phyloP scores from a whole-genome alignment of 2,888 invertebrate genomes.

The Acanthoscelides obtectus region DNA sequence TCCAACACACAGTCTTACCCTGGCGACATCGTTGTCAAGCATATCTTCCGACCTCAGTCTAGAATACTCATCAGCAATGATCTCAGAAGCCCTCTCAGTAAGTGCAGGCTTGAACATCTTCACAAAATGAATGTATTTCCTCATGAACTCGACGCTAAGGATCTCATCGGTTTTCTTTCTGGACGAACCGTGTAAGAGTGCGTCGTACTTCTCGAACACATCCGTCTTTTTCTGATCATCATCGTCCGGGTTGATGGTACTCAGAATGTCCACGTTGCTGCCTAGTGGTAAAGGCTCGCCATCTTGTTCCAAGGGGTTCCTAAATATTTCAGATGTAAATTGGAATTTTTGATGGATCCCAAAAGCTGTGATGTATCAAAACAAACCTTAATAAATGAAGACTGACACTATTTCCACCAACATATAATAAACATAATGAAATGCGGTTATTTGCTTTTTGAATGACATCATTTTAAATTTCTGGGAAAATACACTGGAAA shows the following conservation, averaged over 20 bases:
- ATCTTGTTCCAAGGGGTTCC: conserved; percentile 89
- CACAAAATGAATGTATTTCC: conserved; percentile 96
- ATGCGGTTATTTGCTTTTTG: too few species aligned
- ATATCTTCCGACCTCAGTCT: conserved; percentile 84
- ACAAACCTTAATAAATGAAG: too few species aligned
- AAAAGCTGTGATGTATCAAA: too few species aligned
- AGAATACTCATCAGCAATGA: conserved; percentile 92
- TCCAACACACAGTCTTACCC: conserved; percentile 53
- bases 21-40: conserved; percentile 81
- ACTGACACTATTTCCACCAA: too few species aligned
- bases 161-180: conserved; percentile 80
- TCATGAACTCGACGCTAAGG: conserved; percentile 88
- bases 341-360: conserved; percentile 94
- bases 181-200: conserved; percentile 78
- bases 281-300: conserved; percentile 88
- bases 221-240: conserved; percentile 62
- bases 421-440: too few species aligned
- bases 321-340: conserved; percentile 57
- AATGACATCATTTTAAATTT: too few species aligned
- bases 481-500: too few species aligned
- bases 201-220: conserved; percentile 90
- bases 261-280: conserved; percentile 76
- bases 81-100: conserved; percentile 82
- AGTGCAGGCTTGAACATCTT: conserved; percentile 86
- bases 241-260: conserved; percentile 75